Evolutionary conservation across 2,797 vertebrate genomes (phyloP), one percentile per base, ranked within the genome.

Genomic region (Enteromius mattozi): DNA sequence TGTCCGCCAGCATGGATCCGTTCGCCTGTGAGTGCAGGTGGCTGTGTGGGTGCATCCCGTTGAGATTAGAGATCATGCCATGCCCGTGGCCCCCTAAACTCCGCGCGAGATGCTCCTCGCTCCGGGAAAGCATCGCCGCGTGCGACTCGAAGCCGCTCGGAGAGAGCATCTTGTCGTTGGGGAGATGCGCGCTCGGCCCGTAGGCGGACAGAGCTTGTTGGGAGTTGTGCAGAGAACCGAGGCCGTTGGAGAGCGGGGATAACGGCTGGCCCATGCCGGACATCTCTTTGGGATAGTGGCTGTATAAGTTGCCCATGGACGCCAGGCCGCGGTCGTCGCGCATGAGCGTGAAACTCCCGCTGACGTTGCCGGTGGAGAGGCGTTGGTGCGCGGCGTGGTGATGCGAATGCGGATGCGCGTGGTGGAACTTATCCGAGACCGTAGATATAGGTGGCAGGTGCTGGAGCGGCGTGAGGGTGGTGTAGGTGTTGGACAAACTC

Each of bases 271-370:
- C 96, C 97, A 98, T 97, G 4, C 96, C 93, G n/a, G 96, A 94
- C 95, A 98, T 96, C 91, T 99, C 98, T 92, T 99, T 99, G 87
- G 97, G 96, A 86, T 99, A 99, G 93, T 97, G 97, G 89, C 96
- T 94, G 92, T 99, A 99, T 72, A 99, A 93, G 85, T 97, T 98
- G 86, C 97, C 95, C 96, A 99, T 97, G 75, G 97, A 97, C 72
- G 97, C 94, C 87, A 98, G 94, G 6, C 96, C 96, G 84, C 97
- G 93, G 86, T 99, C 98, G 91, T 98, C 98, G 21, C 98, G 95
- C 97, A 99, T 98, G 85, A 98, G 95, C 88, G 97, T 96, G 92
- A 99, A 98, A 91, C 97, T 97, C 75, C 97, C 98, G 91, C 97
- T 97, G 78, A 98, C 97, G 92, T 97, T 97, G 82, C 97, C 96